Conservation (phyloP, 1,140 invertebrate species). For the Drosophila santomea region DNA sequence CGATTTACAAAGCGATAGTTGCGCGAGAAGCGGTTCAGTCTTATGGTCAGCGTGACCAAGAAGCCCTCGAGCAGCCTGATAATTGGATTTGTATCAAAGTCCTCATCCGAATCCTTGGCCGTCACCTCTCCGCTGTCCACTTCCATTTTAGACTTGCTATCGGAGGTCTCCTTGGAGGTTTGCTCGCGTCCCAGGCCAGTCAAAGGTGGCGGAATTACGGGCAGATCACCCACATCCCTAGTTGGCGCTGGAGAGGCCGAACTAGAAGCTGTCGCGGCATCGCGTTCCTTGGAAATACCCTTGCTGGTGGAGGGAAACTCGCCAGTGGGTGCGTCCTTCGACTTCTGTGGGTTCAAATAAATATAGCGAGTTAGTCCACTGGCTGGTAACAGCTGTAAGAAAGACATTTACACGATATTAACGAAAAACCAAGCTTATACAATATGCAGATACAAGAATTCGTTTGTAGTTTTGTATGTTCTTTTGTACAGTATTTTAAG, state of each 20-base stretch:
- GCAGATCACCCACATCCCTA: conserved; percentile 59
- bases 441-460: conserved; percentile 49
- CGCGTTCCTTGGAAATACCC: conserved; percentile 67
- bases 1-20: conserved; percentile 97
- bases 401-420: conserved; percentile 54
- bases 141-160: conserved; percentile 77
- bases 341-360: conserved; percentile 50
- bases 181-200: conserved; percentile 39
- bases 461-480: not conserved
- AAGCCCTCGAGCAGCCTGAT: conserved; percentile 87
- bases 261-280: conserved; percentile 38
- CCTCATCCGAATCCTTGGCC: conserved; percentile 76
- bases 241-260: conserved; percentile 27
- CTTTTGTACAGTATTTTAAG: conserved; percentile 30
- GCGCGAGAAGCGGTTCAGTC: conserved; percentile 94
- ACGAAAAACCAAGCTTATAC: conserved; percentile 59
- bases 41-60: conserved; percentile 94
- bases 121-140: conserved; percentile 73
- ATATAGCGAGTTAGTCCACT: not conserved
- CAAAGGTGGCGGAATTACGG: conserved; percentile 45
- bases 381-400: not conserved
- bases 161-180: conserved; percentile 68
- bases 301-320: conserved; percentile 78
- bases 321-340: conserved; percentile 61
- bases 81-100: conserved; percentile 81